Conservation (phyloP, 2,888 invertebrate genomes). For the Andrena trimmerana region DNA sequence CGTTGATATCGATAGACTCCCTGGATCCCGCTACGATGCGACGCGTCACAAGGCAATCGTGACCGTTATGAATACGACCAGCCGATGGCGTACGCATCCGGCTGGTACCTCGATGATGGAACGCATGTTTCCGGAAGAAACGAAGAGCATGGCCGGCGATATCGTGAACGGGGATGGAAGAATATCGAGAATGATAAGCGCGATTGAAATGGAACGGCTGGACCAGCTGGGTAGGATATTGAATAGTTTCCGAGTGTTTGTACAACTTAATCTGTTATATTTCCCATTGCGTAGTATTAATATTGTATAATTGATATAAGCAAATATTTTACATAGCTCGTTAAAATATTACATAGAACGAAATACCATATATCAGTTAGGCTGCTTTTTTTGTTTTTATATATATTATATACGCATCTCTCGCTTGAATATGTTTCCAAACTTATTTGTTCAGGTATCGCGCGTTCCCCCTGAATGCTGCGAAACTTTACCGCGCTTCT, state of each 20-base stretch:
- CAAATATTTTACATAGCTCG: conserved; percentile 58
- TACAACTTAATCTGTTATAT: conserved; percentile 14
- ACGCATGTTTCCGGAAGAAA: conserved; percentile 20
- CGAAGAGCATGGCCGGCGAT: not conserved
- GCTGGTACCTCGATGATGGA: not conserved
- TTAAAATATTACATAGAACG: conserved; percentile 56
- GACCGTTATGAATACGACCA: conserved; percentile 5
- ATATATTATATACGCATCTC: conserved; percentile 38
- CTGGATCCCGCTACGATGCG: not conserved
- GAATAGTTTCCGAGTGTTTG: conserved; percentile 1
- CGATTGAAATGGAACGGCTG: conserved; percentile 29
- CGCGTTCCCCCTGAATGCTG: conserved; percentile 11
- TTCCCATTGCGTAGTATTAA: conserved; percentile 45
- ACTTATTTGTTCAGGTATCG: conserved; percentile 33
- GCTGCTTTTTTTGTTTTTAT: conserved; percentile 32
- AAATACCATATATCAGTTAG: conserved; percentile 56
- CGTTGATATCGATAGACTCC: not conserved
- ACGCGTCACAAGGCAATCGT: not conserved
- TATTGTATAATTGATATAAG: conserved; percentile 55
- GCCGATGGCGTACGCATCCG: conserved; percentile 38
- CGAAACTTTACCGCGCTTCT: not conserved
- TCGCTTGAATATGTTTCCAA: conserved; percentile 36
- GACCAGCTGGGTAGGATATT: conserved; percentile 44
- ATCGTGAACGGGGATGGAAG: conserved; percentile 3
- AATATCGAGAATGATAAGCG: conserved; percentile 9